Base-by-base conservation (phyloP, 2,797 vertebrate genomes). In the Hydrocynus forskahlii region DNA sequence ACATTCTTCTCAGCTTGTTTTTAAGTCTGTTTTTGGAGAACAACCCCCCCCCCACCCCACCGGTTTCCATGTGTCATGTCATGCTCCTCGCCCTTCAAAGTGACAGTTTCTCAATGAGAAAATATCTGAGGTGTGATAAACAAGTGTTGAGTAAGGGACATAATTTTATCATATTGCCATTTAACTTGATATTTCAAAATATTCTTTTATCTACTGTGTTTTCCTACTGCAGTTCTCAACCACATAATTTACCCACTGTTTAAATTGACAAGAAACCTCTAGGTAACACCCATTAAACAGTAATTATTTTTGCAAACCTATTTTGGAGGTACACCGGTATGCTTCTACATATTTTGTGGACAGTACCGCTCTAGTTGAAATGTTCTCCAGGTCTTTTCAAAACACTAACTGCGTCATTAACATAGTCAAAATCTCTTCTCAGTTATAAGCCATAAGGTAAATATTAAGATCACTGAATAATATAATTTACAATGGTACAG, bases 1-100 rank as follows among this genome's bases (percentile, higher is more conserved):
- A 89, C 90, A 94, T 94, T 93, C 94, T 90, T 90, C 87, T 75
- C 79, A 75, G 88, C 89, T 89, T 87, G 87, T 89, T 90, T 87
- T 89, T 84, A 29, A 81, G 84, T 88, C 87, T 84, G 86, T 91
- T 92, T 95, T 94, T 91, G 89, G 83, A 92, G 87, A 93, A 90
- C 25, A 43, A 83, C 67, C 87, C 83, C 78, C 5, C 81, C 87
- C 89, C 89, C 86, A 52, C 57, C 80, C 87, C 87, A 43, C 54
- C 23, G 74, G 29, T 29, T 59, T 68, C 81, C 86, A 86, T 84
- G 90, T 91, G 91, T 92, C 90, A 90, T 92, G 92, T 86, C 86
- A 87, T 81, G 63, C 43, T 45, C 68, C 55, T 85, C 62, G 80
- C 80, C 79, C 80, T 68, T 72, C 64, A 76, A 72, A 76, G 78